Base-by-base conservation (phyloP, 2,888 invertebrate species). In the Noctua pronuba region DNA sequence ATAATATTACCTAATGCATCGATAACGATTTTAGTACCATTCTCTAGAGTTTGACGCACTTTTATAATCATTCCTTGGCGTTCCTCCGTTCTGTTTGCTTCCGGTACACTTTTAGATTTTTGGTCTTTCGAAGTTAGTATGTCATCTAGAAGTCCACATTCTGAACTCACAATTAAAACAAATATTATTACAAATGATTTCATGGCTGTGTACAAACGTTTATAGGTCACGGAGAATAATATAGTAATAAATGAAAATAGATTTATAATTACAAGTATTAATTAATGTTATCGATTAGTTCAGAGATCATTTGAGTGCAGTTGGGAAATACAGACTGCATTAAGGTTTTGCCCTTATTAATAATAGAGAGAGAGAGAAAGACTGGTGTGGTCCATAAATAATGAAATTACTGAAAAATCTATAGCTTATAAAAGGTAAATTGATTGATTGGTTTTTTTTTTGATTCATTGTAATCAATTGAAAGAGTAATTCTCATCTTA, bases 101-200 rank as follows among this genome's bases (percentile, higher is more conserved):
- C 75, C 31, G 41, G 62, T 28, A 6, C 62, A 58, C 4, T 73
- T 73, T 80, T 72, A 55, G 71, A n/a, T 66, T 80, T 83, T 13
- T 68, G 16, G 18, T 46, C 74, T 65, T 80, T 73, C 0, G 72
- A 46, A 46, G 0, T 52, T 18, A 77, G 58, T 11, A 86, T 5
- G n/a, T 82, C 84, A 41, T 86, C 75, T 67, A 86, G 13, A 24
- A 86, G 70, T n/a, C 86, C 86, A 68, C 87, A 86, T 24, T 84
- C 70, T 4, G 78, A 18, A 49, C 75, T 84, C 10, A 67, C 75
- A 73, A 84, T 71, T 52, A 75, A 82, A 28, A 73, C 18, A 24
- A 75, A 66, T 68, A 82, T 84, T 28, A 83, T 55, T 18, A 82
- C 11, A 28, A 71, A 52, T 44, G 52, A 31, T 73, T 84, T 85